A percentile compares a stretch with the other conserved stretches of the same genome.
These are phyloP conservation scores for Phengaris arion DNA, from an alignment of 2,888 invertebrate species.

Conservation along the genomic window DNA sequence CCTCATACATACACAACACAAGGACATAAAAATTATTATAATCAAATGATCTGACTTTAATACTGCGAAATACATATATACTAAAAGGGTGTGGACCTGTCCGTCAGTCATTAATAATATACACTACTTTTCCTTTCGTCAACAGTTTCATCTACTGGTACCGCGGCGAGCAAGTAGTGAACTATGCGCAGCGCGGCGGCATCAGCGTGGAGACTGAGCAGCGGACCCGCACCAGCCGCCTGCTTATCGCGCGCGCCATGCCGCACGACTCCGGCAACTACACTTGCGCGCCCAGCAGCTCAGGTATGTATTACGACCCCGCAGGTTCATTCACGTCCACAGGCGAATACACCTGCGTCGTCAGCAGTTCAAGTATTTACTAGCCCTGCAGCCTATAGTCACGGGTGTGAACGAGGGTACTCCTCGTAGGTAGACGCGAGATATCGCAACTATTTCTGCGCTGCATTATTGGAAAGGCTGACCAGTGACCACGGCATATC, in stretches of 20 bases:
- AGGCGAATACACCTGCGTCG: conserved; percentile 86
- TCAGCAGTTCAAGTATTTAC: too few species aligned
- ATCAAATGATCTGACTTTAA: too few species aligned
- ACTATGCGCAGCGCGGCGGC: conserved; percentile 91
- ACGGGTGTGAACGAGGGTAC: too few species aligned
- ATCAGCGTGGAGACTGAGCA: conserved; percentile 93
- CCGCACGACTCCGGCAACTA: conserved; percentile 93
- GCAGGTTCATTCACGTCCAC: conserved; percentile 73
- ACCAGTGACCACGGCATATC: too few species aligned
- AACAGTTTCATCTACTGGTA: conserved; percentile 89
- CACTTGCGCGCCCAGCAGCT: conserved; percentile 92
- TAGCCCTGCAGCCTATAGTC: too few species aligned
- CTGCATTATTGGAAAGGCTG: too few species aligned
- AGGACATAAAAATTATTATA: too few species aligned
- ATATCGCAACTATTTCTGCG: too few species aligned
- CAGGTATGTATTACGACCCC: conserved; percentile 63
- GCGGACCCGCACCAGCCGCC: conserved; percentile 89
- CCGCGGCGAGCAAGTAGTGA: conserved; percentile 89
- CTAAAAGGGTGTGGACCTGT: too few species aligned
- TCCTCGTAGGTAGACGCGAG: too few species aligned
- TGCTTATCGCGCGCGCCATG: conserved; percentile 90
- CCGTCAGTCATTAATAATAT: neutral
- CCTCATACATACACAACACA: too few species aligned
- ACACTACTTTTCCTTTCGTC: conserved; percentile 6
- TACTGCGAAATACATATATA: too few species aligned